Evolutionary conservation across 2,888 invertebrate species (phyloP), one percentile per base, ranked within the genome.

Genomic region (Cheilosia vernalis): DNA sequence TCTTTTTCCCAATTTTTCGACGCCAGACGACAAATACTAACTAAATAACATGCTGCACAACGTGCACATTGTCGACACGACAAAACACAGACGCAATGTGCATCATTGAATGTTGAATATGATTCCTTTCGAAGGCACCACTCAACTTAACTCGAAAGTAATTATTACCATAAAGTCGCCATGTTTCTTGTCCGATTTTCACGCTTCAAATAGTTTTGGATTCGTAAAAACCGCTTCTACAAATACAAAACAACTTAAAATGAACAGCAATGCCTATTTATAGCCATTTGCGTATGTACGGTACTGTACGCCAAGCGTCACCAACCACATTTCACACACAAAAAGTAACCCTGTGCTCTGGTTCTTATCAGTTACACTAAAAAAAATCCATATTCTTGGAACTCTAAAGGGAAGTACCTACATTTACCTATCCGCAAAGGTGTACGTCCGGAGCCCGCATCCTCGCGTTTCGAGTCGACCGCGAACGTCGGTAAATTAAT

Each of bases 401-500:
- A 82, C 60, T 61, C 44, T 37, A 19, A 24, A 56, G 73, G 55
- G 69, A 70, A 60, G 37, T 72, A 77, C 47, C 27, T 33, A 56
- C 47, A 60, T 63, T 30, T 69, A 21, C 49, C 49, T 74, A 72
- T 69, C 44, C 51, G 42, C 58, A 85, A 76, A 85, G 66, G 76
- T 77, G 76, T 77, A 77, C 72, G 60, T 74, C 85, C 72, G 60
- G 66, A 60, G 76, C 85, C 81, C 81, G 81, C 76, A 81, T 76
- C 51, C 58, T 67, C 69, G 47, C 19, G 66, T 67, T 78, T 40
- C 63, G 24, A 60, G 1, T 42, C 70, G 53, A 66, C 51, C 19
- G 66, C 60, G 30, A 63, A 60, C 30, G 82, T 67, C 67, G 82
- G 77, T 51, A 83, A 72, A 66, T 78, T 47, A 63, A 61, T 85